A percentile compares a stretch with the other conserved stretches of the same genome.
phyloP scores from a whole-genome alignment of 2,888 invertebrate species.

The Sabellastarte sp. region DNA sequence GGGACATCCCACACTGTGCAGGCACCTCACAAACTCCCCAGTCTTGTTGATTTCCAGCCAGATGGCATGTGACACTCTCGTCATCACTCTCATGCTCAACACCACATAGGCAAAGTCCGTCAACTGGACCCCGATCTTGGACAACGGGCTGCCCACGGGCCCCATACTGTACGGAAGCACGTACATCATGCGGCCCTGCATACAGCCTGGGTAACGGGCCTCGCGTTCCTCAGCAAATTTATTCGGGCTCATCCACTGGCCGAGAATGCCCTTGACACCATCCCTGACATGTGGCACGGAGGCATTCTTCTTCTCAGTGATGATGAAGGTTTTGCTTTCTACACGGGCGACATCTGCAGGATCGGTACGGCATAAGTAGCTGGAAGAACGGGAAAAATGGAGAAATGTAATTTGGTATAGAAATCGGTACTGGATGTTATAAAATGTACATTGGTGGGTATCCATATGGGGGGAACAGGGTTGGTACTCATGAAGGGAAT shows the following conservation, averaged over 20 bases:
- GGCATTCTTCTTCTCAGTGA: conserved; percentile 28
- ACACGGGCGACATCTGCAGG: conserved; percentile 41
- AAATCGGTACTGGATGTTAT: no score
- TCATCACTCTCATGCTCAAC: conserved; percentile 41
- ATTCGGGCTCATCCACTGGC: conserved; percentile 36
- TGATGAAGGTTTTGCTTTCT: conserved; percentile 38
- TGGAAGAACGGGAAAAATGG: conserved; percentile 4
- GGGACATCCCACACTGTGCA: conserved; percentile 37
- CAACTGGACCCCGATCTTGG: conserved; percentile 38
- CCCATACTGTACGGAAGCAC: conserved; percentile 45
- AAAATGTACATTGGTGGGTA: no score
- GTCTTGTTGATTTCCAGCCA: conserved; percentile 25
- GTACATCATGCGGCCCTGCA: conserved; percentile 43
- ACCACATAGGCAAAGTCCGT: conserved; percentile 43
- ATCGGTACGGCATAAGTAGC: conserved; percentile 37
- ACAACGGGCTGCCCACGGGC: conserved; percentile 37
- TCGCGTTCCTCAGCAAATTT: conserved; percentile 24
- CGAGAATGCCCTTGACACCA: conserved; percentile 32
- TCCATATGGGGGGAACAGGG: no score
- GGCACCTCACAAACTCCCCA: conserved; percentile 36
- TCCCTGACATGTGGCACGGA: conserved; percentile 28
- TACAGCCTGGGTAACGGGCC: conserved; percentile 35
- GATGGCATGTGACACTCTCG: conserved; percentile 29
- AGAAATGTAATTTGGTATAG: no score
- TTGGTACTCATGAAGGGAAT: no score